phyloP scores from a whole-genome alignment of 1,140 invertebrate species.

The Drosophila saltans region DNA sequence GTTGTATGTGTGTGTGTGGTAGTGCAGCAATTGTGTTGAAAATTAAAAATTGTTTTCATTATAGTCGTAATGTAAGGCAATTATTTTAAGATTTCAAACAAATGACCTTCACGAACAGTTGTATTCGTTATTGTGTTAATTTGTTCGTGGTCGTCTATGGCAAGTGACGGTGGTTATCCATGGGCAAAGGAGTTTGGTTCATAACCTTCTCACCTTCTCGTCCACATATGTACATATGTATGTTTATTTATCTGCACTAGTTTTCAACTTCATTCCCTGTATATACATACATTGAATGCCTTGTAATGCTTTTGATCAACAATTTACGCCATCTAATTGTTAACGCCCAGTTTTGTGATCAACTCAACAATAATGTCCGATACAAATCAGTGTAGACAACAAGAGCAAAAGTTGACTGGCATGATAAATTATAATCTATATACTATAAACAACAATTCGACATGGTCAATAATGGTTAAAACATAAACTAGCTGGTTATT shows the following conservation, averaged over 20 bases:
- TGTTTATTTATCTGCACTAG: constrained; percentile 30
- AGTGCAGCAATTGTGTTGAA: constrained; percentile 63
- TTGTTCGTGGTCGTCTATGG: neutral
- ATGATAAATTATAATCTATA: constrained; percentile 38
- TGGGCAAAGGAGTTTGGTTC: constrained; percentile 27
- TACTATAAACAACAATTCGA: neutral
- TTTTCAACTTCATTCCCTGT: constrained; percentile 7
- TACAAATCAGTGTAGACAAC: constrained; percentile 30
- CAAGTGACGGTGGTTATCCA: constrained; percentile 1
- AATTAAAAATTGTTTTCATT: constrained; percentile 74
- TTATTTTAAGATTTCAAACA: constrained; percentile 69
- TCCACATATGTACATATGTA: neutral
- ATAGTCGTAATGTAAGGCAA: constrained; percentile 56
- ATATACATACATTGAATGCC: neutral
- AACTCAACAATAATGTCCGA: constrained; percentile 26
- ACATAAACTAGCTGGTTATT: neutral
- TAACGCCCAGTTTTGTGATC: constrained; percentile 39
- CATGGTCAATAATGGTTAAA: neutral
- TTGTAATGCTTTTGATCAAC: constrained; percentile 39
- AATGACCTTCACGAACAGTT: constrained; percentile 60
- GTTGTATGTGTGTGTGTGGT: constrained; percentile 7
- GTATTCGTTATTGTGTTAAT: constrained; percentile 37
- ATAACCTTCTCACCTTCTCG: constrained; percentile 18
- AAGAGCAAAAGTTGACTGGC: constrained; percentile 7
- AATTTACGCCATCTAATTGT: constrained; percentile 40